Evolutionary conservation across 2,797 vertebrate genomes (phyloP).

Genomic region (Hydrophis major): DNA sequence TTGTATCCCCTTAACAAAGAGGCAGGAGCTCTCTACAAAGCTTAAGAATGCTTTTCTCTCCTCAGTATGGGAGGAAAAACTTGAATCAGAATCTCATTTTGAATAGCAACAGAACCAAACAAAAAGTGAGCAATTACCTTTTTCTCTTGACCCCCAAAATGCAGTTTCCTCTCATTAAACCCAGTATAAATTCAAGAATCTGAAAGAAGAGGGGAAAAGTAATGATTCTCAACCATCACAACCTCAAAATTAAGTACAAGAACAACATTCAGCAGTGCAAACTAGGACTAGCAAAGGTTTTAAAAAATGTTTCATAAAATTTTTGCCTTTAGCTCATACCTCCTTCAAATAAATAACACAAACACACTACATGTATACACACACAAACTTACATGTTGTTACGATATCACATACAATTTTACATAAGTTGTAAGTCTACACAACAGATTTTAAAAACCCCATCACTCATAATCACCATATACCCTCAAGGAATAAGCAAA

Average conservation of each 20-base stretch:
- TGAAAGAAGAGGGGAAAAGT: constrained; percentile 48
- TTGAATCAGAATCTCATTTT: neutral
- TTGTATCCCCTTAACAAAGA: neutral
- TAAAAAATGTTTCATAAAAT: neutral
- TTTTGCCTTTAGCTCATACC: neutral
- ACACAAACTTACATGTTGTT: neutral
- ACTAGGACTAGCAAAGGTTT: neutral
- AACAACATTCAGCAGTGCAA: neutral
- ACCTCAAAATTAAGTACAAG: neutral
- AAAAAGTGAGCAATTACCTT: constrained; percentile 58
- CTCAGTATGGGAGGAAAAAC: too few species aligned
- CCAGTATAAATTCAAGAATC: constrained; percentile 70
- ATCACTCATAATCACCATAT: neutral
- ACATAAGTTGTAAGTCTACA: neutral
- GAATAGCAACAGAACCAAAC: neutral
- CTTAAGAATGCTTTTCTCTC: neutral
- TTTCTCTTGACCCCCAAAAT: constrained; percentile 65
- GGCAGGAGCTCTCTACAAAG: too few species aligned
- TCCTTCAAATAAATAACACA: neutral
- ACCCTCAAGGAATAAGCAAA: neutral
- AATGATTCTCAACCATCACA: neutral
- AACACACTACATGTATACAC: neutral
- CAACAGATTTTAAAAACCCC: neutral
- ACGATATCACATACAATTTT: neutral
- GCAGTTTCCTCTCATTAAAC: constrained; percentile 66